Base-by-base conservation (phyloP, 2,113 vertebrate genomes). In the Phyllopteryx taeniolatus region DNA sequence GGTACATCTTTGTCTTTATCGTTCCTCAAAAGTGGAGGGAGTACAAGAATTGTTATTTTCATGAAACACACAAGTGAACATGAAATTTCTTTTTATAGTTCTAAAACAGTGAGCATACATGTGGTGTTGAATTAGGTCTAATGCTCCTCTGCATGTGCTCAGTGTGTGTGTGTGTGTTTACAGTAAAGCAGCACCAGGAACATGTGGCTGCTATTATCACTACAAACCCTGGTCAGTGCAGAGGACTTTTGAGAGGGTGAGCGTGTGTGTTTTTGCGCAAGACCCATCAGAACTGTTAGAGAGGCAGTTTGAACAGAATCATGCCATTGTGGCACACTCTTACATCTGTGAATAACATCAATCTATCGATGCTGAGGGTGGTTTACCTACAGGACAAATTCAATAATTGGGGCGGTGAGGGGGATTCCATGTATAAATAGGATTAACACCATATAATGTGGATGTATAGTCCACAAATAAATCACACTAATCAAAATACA, bases 131-230 rank as follows among this genome's bases (percentile, higher is more conserved):
- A 56, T 69, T 49, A 72, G 70, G 44, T 77, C 73, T 81, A 70
- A 75, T 69, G 69, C 73, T 79, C 49, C 71, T 84, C 73, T 65
- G 72, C 70, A 67, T 80, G 70, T 73, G 66, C 73, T 70, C 53
- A 39, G 9, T 68, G 84, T 56, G 71, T 69, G 71, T 73, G 72
- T 80, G 80, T 79, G 65, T 74, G 59, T 83, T 85, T 89, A 89
- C 86, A 91, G 87, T 85, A 73, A 84, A 80, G 79, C 74, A 85
- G 79, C 64, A 85, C 79, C 62, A 76, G 64, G 67, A 89, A 86
- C 89, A 93, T 90, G 85, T 92, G 91, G 88, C 82, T 91, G 76
- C 82, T 77, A 90, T 92, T 91, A 91, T 86, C 85, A 77, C 79
- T 74, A 78, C 70, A 86, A 61, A 79, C 71, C 46, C n/a, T 73